Percentiles rank a stretch among this genome's conserved stretches.
These are phyloP conservation scores for Colostygia pectinataria DNA, from an alignment of 2,888 invertebrate species.

Conservation along the genomic window DNA sequence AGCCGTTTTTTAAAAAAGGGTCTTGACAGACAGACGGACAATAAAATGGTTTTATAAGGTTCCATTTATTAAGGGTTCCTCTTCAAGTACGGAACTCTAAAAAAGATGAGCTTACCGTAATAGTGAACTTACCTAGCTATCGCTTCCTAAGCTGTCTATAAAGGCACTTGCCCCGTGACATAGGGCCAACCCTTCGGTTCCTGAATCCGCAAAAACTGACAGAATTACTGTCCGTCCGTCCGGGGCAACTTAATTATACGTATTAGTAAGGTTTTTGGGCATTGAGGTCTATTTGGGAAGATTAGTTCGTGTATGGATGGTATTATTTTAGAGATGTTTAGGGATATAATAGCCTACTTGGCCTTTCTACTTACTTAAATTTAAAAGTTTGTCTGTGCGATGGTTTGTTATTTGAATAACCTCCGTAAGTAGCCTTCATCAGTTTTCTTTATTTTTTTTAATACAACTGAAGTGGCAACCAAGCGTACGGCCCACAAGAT, in stretches of 20 bases:
- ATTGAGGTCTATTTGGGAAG: conserved; percentile 34
- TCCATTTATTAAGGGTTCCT: too few relatives aligned
- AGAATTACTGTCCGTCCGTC: conserved; percentile 46
- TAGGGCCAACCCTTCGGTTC: conserved; percentile 46
- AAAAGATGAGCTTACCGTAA: not conserved
- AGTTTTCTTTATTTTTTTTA: too few relatives aligned
- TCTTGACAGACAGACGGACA: too few relatives aligned
- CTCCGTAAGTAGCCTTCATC: too few relatives aligned
- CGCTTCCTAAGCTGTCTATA: not conserved
- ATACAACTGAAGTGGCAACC: too few relatives aligned
- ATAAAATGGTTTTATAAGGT: too few relatives aligned
- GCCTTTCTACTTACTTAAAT: too few relatives aligned
- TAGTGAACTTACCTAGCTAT: not conserved
- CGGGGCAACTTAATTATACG: conserved; percentile 53
- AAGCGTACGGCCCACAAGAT: too few relatives aligned
- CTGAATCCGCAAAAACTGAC: conserved; percentile 52
- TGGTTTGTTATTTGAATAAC: too few relatives aligned
- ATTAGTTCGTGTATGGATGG: conserved; percentile 9
- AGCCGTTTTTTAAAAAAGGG: too few relatives aligned
- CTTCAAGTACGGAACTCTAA: too few relatives aligned
- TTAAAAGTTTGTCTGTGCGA: too few relatives aligned
- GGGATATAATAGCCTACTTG: not conserved
- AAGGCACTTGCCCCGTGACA: conserved; percentile 37
- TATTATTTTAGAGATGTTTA: not conserved
- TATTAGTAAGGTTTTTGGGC: conserved; percentile 47